These are phyloP conservation scores for Rhea pennata DNA, from an alignment of 2,113 vertebrate species.

Conservation along the genomic window DNA sequence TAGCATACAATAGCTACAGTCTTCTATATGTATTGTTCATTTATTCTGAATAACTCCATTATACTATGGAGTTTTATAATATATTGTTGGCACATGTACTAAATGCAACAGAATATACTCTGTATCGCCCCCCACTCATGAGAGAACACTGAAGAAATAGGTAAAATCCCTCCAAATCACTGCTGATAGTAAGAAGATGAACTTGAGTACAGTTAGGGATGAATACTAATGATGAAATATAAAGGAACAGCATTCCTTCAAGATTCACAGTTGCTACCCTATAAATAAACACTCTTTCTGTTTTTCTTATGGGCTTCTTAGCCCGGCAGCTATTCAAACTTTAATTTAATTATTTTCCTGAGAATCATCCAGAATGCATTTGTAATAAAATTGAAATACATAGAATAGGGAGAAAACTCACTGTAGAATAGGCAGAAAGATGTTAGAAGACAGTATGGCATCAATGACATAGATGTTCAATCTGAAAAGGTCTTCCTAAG, in stretches of 20 bases:
- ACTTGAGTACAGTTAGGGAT: background rate
- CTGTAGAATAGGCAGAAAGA: background rate
- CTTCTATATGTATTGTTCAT: background rate
- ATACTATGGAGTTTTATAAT: background rate
- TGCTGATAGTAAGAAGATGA: background rate
- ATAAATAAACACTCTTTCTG: background rate
- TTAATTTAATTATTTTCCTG: background rate
- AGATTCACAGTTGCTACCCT: accelerated
- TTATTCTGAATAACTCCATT: background rate
- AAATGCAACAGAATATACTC: background rate
- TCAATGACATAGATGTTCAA: background rate
- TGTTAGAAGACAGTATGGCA: background rate
- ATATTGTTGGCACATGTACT: background rate
- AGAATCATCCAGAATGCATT: background rate
- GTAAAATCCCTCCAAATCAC: background rate
- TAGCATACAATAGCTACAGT: background rate
- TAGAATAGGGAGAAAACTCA: background rate
- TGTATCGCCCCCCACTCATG: accelerated
- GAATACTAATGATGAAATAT: background rate
- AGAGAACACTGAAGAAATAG: background rate
- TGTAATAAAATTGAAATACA: background rate
- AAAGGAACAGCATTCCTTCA: background rate
- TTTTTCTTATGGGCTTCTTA: background rate
- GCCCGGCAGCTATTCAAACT: background rate
- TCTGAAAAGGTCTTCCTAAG: background rate